Evolutionary conservation across 1,140 invertebrate species (phyloP).

Genomic region (Danaus plexippus): DNA sequence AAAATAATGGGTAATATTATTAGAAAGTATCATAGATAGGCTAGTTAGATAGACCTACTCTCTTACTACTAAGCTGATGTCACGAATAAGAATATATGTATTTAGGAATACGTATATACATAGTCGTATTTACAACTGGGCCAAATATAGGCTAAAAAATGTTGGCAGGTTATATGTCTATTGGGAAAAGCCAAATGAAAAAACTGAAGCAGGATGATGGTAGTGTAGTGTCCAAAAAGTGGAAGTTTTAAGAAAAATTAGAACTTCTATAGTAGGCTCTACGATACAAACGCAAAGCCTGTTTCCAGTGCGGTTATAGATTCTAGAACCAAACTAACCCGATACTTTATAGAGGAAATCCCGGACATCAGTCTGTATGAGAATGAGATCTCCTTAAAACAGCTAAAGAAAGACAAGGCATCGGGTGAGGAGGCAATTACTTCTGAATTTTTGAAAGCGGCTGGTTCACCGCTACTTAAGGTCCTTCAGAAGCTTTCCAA

Average conservation of each 20-base stretch:
- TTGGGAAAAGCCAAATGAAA: slow-evolving; percentile 16
- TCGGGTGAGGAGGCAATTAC: no score
- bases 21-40: no score
- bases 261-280: neutral
- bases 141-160: slow-evolving; percentile 19
- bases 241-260: neutral
- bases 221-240: neutral
- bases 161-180: slow-evolving; percentile 15
- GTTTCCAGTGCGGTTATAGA: neutral
- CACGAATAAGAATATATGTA: no score
- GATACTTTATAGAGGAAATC: slow-evolving; percentile 16
- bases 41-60: no score
- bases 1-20: no score
- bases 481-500: no score
- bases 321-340: slow-evolving; percentile 4
- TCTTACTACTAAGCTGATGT: no score
- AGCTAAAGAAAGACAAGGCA: neutral
- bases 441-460: no score
- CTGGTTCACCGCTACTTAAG: neutral
- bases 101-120: no score
- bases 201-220: slow-evolving; percentile 14
- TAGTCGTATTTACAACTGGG: slow-evolving; percentile 1
- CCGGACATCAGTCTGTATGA: slow-evolving; percentile 16
- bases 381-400: slow-evolving; percentile 16
- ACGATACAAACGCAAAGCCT: neutral